Evolutionary conservation across 2,113 vertebrate genomes (phyloP).

Genomic region (Cyanoramphus novaezelandiae): DNA sequence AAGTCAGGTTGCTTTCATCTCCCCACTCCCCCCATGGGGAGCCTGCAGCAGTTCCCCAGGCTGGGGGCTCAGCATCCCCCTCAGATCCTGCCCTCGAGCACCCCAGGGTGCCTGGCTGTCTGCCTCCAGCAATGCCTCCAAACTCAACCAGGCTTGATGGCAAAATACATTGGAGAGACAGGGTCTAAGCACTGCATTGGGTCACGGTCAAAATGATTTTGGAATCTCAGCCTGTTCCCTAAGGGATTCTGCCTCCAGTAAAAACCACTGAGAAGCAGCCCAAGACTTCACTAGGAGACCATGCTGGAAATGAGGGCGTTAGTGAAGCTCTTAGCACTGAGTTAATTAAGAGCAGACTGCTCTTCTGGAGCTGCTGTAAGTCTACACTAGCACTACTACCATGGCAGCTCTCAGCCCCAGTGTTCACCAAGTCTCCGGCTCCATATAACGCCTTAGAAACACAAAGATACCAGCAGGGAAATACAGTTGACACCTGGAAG

Average conservation of each 20-base stretch:
- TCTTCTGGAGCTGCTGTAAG: neutral
- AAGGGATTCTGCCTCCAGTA: neutral
- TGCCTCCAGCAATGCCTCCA: neutral
- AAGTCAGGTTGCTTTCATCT: neutral
- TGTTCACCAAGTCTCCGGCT: neutral
- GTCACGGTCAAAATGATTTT: neutral
- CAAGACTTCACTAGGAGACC: neutral
- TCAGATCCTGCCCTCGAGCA: neutral
- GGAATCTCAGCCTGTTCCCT: neutral
- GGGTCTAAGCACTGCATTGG: fast-evolving
- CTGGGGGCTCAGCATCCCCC: neutral
- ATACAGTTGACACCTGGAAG: constrained; percentile 5
- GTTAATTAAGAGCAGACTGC: neutral
- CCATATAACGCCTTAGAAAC: neutral
- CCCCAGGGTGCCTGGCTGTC: neutral
- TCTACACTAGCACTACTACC: neutral
- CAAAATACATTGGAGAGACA: fast-evolving
- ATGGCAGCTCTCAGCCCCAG: neutral
- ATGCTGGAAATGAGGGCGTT: neutral
- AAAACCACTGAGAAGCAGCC: neutral
- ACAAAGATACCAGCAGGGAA: constrained; percentile 9
- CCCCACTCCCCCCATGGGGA: neutral
- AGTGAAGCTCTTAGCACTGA: neutral
- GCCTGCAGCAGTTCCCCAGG: neutral
- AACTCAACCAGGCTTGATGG: neutral